Evolutionary conservation across 2,113 vertebrate genomes (phyloP).

Genomic region (Xiphophorus couchianus): DNA sequence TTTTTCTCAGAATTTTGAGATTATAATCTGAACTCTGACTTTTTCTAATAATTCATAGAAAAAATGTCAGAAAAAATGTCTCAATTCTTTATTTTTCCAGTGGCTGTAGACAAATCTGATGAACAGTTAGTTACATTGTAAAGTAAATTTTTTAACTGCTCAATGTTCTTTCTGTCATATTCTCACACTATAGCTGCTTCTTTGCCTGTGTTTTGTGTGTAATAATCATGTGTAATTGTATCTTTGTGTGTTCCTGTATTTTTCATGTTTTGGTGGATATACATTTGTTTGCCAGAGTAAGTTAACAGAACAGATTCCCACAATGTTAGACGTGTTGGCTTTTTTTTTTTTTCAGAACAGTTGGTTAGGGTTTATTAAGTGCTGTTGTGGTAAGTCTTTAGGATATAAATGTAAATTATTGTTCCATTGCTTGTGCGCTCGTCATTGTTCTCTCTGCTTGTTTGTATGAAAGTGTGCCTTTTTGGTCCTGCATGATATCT

Average conservation of each 20-base stretch:
- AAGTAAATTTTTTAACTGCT: slow-evolving; percentile 39
- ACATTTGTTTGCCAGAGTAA: neutral
- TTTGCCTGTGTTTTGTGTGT: neutral
- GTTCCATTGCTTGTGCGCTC: neutral
- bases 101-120: no score
- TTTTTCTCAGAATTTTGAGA: no score
- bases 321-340: neutral
- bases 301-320: neutral
- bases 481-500: slow-evolving; percentile 22
- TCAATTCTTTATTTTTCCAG: no score
- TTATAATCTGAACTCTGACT: no score
- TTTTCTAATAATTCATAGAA: no score
- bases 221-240: neutral
- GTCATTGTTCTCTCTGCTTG: slow-evolving; percentile 13
- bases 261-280: neutral
- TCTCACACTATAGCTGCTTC: neutral
- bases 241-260: neutral
- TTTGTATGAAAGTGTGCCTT: slow-evolving; percentile 8
- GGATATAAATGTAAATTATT: neutral
- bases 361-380: neutral
- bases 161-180: slow-evolving; percentile 1
- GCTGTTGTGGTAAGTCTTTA: neutral
- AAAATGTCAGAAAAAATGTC: no score
- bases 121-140: no score
- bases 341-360: neutral